phyloP scores from a whole-genome alignment of 2,888 invertebrate species.

The Agriopis leucophaearia region DNA sequence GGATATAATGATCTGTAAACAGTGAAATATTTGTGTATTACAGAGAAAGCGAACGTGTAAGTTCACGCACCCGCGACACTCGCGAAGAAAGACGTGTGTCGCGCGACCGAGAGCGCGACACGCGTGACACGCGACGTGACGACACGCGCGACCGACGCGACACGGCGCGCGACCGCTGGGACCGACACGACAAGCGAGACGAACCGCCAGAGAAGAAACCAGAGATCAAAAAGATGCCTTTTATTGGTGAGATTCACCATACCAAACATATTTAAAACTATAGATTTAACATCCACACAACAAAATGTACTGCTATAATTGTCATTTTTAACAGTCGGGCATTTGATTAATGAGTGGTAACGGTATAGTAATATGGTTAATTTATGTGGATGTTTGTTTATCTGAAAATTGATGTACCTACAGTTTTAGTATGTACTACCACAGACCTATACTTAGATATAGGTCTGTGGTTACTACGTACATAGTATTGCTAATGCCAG shows the following conservation, averaged over 20 bases:
- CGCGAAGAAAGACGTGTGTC: constrained; percentile 9
- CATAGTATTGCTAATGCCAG: too few relatives aligned
- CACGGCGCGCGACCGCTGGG: constrained; percentile 34
- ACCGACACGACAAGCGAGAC: constrained; percentile 34
- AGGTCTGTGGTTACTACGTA: too few relatives aligned
- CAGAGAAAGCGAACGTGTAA: constrained; percentile 24
- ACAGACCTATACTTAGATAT: too few relatives aligned
- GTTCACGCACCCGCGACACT: background rate
- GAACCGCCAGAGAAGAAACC: constrained; percentile 62
- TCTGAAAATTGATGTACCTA: too few relatives aligned
- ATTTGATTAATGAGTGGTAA: too few relatives aligned
- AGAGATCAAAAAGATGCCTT: constrained; percentile 91
- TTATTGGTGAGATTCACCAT: constrained; percentile 87
- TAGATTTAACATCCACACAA: too few relatives aligned
- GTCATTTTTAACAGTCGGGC: too few relatives aligned
- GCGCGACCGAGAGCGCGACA: constrained; percentile 6
- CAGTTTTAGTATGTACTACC: too few relatives aligned
- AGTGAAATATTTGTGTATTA: background rate
- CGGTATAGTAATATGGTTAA: too few relatives aligned
- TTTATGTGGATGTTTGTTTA: too few relatives aligned
- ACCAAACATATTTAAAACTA: background rate
- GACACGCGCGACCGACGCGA: constrained; percentile 1
- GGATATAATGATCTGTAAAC: background rate
- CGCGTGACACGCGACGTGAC: constrained; percentile 28
- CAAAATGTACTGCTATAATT: too few relatives aligned